Base-by-base conservation (phyloP, 2,888 invertebrate genomes). In the Amphipoea oculea region DNA sequence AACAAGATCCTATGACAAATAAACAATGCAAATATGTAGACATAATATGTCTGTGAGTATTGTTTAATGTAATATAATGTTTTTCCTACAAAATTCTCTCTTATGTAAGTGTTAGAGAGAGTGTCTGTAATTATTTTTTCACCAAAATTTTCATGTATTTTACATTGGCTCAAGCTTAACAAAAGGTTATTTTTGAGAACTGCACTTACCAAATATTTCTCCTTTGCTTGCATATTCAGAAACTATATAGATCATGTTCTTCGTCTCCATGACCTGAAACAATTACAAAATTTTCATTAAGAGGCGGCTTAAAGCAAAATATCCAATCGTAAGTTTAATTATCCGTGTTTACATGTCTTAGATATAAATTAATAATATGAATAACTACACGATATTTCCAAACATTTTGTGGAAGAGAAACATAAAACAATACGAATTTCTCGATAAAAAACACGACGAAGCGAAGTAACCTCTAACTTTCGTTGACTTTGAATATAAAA, bases 211-310 rank as follows among this genome's bases (percentile, higher is more conserved):
- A 97, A 99, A 99, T 96, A 99, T 99, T 97, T 99, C 99, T 90
- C 99, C 99, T 96, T 99, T 99, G 94, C 99, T 99, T 87, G 99
- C 99, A 95, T 99, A 99, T 96, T 99, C 99, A 82, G 99, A 99
- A 88, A 99, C 99, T 94, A 99, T 98, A 96, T 99, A 99, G 94
- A 99, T 98, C 98, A 99, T 99, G 95, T 99, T 99, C 95, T 99
- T 99, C 79, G 99, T 99, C 97, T 99, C 99, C 99, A 99, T 99
- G 92, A 99, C 99, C 99, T 99, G 97, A 62, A 97, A 97, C 92
- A 92, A 94, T 76, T 17, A 76, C n/a, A 76, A 20, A 12, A 40
- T 11, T 5, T 40, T 40, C 14, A 48, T 48, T 48, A 68, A 12
- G n/a, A 42, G 4, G 14, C 17, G 29, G 12, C 65, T 14, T 14